Evolutionary conservation across 2,888 invertebrate species (phyloP).

Genomic region (Margaritifera margaritifera): DNA sequence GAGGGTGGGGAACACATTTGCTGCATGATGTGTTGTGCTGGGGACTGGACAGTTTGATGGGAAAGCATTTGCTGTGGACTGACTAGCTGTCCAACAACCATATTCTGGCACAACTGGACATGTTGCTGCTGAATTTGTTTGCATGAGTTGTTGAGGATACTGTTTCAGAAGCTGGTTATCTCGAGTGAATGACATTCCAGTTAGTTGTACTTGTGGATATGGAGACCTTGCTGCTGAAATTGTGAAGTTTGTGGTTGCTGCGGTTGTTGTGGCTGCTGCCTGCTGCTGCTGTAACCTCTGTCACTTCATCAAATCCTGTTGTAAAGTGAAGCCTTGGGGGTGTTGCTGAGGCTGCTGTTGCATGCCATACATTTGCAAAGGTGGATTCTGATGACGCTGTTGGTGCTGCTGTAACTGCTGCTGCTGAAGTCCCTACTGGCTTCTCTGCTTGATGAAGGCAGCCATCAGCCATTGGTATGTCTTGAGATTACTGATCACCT

Average conservation of each 20-base stretch:
- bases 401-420: constrained; percentile 10
- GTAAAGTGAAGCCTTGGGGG: too few species aligned
- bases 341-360: constrained; percentile 44
- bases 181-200: constrained; percentile 46
- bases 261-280: constrained; percentile 44
- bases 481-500: too few species aligned
- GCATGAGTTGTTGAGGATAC: constrained; percentile 67
- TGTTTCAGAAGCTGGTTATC: constrained; percentile 62
- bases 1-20: constrained; percentile 85
- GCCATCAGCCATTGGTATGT: constrained; percentile 96
- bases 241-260: constrained; percentile 70
- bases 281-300: constrained; percentile 65
- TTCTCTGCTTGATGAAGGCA: constrained; percentile 88
- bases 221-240: constrained; percentile 56
- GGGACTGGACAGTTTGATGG: constrained; percentile 76
- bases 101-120: constrained; percentile 71
- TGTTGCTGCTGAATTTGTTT: constrained; percentile 67
- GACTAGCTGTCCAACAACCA: constrained; percentile 76
- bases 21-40: constrained; percentile 80
- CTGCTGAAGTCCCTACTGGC: constrained; percentile 48
- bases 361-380: neutral
- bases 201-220: constrained; percentile 50
- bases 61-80: constrained; percentile 76
- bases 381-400: constrained; percentile 42
- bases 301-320: constrained; percentile 60